These are phyloP conservation scores for Latrodectus geometricus DNA, from an alignment of 1,140 invertebrate species.

Conservation along the genomic window DNA sequence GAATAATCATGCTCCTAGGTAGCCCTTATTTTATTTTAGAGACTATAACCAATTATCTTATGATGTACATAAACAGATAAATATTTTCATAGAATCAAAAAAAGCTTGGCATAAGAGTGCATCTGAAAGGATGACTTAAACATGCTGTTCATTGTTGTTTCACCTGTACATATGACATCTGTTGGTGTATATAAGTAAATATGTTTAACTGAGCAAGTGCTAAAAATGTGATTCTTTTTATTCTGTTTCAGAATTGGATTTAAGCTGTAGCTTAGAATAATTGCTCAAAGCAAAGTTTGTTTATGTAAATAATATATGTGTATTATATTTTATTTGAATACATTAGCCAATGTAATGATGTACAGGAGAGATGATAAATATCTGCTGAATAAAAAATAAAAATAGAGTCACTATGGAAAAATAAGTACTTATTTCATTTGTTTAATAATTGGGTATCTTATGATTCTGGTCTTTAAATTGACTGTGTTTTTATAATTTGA, in stretches of 20 bases:
- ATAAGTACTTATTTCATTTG: background rate
- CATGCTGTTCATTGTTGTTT: background rate
- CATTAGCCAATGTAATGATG: conserved; percentile 34
- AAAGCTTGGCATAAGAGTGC: background rate
- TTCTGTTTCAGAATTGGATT: conserved; percentile 3
- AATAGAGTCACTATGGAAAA: conserved; percentile 19
- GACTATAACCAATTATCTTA: background rate
- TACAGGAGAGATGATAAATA: conserved; percentile 47
- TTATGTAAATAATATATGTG: conserved; percentile 49
- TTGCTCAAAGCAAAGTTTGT: conserved; percentile 57
- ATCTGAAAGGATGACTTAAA: background rate
- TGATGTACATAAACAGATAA: background rate
- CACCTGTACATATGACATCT: conserved; percentile 52
- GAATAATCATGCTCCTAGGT: conserved; percentile 58
- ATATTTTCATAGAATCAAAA: background rate
- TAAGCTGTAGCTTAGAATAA: conserved; percentile 11
- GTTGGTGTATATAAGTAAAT: conserved; percentile 10
- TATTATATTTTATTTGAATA: conserved; percentile 54
- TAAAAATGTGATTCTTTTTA: conserved; percentile 36
- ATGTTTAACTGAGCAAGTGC: background rate
- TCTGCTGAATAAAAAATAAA: conserved; percentile 29
- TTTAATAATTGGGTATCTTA: background rate
- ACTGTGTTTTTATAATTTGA: too few species aligned
- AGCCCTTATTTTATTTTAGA: conserved; percentile 21
- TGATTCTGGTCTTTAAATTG: too few species aligned